Evolutionary conservation across 2,113 vertebrate species (phyloP).

Genomic region (Charadrius vociferus): DNA sequence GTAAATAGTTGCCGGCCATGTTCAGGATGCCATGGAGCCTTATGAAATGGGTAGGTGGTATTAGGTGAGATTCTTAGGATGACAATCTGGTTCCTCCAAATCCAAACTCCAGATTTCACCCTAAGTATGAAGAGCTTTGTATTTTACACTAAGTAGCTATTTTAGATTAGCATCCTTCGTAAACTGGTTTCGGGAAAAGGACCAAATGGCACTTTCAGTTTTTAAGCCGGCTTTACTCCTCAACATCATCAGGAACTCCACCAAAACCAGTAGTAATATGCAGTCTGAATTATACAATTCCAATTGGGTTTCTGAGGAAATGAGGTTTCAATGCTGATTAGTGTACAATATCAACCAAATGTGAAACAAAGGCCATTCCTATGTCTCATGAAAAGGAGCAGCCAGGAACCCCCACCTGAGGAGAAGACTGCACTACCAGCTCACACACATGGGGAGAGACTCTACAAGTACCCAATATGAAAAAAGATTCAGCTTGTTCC

Average conservation of each 20-base stretch:
- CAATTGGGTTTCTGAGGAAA: neutral
- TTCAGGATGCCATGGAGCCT: neutral
- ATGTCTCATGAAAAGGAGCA: neutral
- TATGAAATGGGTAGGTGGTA: neutral
- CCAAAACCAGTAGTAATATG: neutral
- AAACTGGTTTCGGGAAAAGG: neutral
- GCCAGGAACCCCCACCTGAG: neutral
- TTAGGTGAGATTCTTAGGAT: neutral
- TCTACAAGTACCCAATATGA: neutral
- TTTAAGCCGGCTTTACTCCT: neutral
- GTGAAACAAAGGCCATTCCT: neutral
- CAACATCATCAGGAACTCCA: neutral
- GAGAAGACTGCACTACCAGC: neutral
- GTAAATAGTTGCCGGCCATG: neutral
- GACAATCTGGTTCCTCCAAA: neutral
- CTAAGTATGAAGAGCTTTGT: neutral
- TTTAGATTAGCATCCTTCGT: neutral
- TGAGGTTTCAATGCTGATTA: neutral
- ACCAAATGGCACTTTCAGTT: neutral
- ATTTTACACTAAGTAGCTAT: neutral
- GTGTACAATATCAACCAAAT: neutral
- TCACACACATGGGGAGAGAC: neutral
- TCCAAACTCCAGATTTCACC: neutral
- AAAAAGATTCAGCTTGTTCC: neutral
- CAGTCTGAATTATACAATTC: neutral